Evolutionary conservation across 64 coral and sea anemone genomes (phyloP).

Genomic region (Exaiptasia diaphana): DNA sequence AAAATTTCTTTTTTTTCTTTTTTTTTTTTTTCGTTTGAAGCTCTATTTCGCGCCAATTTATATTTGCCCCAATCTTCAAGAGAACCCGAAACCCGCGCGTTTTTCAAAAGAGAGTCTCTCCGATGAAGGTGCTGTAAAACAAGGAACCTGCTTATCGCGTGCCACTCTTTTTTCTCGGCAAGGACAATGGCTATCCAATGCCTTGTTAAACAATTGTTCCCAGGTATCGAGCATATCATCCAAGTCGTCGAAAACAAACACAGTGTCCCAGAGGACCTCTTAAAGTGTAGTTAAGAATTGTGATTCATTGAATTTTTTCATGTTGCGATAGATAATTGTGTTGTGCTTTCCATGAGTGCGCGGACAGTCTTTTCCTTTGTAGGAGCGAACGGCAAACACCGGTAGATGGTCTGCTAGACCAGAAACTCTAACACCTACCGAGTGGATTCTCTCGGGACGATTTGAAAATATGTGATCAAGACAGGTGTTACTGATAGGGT

Average conservation of each 20-base stretch:
- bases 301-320: neutral
- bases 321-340: neutral
- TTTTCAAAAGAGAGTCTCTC: constrained; percentile 3
- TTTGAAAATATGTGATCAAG: constrained; percentile 68
- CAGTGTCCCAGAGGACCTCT: neutral
- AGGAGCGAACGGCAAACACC: constrained; percentile 40
- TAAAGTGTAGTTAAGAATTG: neutral
- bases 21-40: neutral
- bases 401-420: constrained; percentile 60
- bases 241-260: constrained; percentile 22
- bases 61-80: constrained; percentile 29
- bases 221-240: constrained; percentile 16
- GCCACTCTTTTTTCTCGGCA: neutral
- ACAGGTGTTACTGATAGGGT: constrained; percentile 54
- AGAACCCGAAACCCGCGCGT: neutral
- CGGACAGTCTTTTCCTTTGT: constrained; percentile 27
- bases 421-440: constrained; percentile 12
- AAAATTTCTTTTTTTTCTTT: constrained; percentile 13
- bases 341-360: neutral
- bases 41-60: constrained; percentile 29
- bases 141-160: neutral
- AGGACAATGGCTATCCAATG: constrained; percentile 19
- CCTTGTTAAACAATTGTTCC: constrained; percentile 1
- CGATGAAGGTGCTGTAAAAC: neutral
- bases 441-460: constrained; percentile 50